phyloP scores from a whole-genome alignment of 2,113 vertebrate species.

The Polypterus senegalus region DNA sequence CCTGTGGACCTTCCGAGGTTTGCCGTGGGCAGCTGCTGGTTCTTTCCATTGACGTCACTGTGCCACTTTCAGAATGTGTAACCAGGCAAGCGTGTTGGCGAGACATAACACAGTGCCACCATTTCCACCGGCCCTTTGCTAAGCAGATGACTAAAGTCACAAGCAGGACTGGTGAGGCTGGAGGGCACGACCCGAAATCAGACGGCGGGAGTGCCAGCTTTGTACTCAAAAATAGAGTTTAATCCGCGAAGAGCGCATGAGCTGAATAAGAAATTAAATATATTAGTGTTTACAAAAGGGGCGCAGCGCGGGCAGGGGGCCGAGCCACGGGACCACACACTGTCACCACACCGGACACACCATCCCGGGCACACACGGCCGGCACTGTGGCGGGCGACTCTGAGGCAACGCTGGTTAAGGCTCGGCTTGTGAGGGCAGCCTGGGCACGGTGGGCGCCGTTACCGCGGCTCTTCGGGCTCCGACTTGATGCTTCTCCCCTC shows the following conservation, averaged over 20 bases:
- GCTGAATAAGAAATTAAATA: conserved; percentile 88
- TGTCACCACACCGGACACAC: no score
- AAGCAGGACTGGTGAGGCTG: neutral
- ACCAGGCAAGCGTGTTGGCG: no score
- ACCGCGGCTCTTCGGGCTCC: conserved; percentile 92
- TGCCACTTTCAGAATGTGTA: no score
- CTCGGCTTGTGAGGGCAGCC: conserved; percentile 36
- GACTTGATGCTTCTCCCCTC: conserved; percentile 88
- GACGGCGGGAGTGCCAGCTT: neutral
- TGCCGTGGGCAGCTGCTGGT: no score
- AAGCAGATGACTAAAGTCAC: no score
- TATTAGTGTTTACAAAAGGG: conserved; percentile 93
- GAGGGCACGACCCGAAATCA: neutral
- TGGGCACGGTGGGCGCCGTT: conserved; percentile 41
- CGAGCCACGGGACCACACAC: no score
- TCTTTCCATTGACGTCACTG: no score
- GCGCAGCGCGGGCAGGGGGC: conserved; percentile 32
- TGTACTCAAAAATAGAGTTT: conserved; percentile 65
- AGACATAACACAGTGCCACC: no score
- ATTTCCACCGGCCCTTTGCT: no score
- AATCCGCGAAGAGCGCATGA: conserved; percentile 50
- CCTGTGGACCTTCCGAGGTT: no score
- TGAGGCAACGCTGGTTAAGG: conserved; percentile 98
- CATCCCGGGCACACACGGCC: neutral
- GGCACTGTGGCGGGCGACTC: conserved; percentile 14